Percentiles rank a stretch among this genome's conserved stretches.
Conservation (phyloP, 2,113 vertebrate genomes). For the Dolichotis patagonum region DNA sequence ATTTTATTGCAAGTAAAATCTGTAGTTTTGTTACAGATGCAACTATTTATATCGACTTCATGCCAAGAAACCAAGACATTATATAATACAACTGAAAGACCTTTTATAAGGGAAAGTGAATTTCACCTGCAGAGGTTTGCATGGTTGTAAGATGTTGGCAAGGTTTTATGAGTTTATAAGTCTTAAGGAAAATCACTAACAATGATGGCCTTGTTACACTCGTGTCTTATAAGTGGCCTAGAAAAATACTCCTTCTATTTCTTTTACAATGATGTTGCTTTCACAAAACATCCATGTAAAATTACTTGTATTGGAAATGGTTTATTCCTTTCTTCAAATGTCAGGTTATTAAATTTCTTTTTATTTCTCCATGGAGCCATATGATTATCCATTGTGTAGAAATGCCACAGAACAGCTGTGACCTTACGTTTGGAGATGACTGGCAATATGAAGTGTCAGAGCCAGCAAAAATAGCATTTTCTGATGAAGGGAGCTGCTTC, state of each 20-base stretch:
- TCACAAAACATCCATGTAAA: constrained; percentile 60
- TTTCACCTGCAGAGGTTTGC: not conserved
- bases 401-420: constrained; percentile 80
- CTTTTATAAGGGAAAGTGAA: not conserved
- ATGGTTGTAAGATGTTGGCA: not conserved
- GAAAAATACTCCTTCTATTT: constrained; percentile 47
- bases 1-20: not conserved
- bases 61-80: not conserved
- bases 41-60: not conserved
- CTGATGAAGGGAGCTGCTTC: constrained; percentile 49
- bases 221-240: not conserved
- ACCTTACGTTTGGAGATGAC: constrained; percentile 65
- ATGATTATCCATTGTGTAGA: constrained; percentile 71
- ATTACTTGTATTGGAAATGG: constrained; percentile 57
- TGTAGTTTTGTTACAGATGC: not conserved
- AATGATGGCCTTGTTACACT: not conserved
- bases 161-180: not conserved
- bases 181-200: not conserved
- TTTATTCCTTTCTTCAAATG: constrained; percentile 66
- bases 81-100: not conserved
- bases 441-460: constrained; percentile 57
- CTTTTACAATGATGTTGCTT: constrained; percentile 40
- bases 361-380: constrained; percentile 55
- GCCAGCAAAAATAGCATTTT: constrained; percentile 65
- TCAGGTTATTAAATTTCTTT: constrained; percentile 73